Conservation (phyloP, 2,113 vertebrate genomes). For the Perca fluviatilis region DNA sequence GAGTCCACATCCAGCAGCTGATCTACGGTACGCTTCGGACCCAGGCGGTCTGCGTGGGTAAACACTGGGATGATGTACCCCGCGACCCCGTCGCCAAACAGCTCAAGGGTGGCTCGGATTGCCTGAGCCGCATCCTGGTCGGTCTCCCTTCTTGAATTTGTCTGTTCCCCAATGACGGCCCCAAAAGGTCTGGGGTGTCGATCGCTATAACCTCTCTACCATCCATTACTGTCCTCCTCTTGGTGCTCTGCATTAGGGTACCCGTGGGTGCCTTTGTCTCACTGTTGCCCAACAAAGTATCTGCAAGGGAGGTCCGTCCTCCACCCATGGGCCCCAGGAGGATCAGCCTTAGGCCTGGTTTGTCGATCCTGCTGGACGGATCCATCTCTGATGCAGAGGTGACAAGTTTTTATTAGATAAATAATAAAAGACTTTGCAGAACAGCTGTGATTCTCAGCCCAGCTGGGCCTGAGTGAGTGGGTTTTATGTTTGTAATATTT, state of each 20-base stretch:
- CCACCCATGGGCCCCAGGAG: slow-evolving; percentile 68
- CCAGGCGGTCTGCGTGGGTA: slow-evolving; percentile 52
- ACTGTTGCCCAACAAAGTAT: slow-evolving; percentile 58
- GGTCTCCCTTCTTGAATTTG: too few relatives aligned
- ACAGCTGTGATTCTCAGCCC: neutral
- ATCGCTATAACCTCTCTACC: slow-evolving; percentile 63
- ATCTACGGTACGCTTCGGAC: slow-evolving; percentile 20
- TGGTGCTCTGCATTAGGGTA: slow-evolving; percentile 56
- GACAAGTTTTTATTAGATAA: slow-evolving; percentile 1
- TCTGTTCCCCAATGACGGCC: slow-evolving; percentile 39
- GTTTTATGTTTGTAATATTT: neutral
- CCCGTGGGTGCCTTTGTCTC: neutral
- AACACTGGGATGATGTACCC: slow-evolving; percentile 70
- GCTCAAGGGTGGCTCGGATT: slow-evolving; percentile 33
- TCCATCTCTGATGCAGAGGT: slow-evolving; percentile 17
- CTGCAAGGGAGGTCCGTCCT: slow-evolving; percentile 57
- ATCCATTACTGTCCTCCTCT: slow-evolving; percentile 41
- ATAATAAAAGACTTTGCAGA: slow-evolving; percentile 1
- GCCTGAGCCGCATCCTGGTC: slow-evolving; percentile 39
- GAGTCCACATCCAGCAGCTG: slow-evolving; percentile 55
- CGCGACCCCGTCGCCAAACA: slow-evolving; percentile 61
- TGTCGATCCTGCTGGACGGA: neutral
- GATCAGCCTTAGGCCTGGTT: slow-evolving; percentile 68
- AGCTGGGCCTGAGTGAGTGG: neutral
- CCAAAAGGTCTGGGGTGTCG: slow-evolving; percentile 78